Evolutionary conservation across 2,113 vertebrate genomes (phyloP).

Genomic region (Lipophrys pholis): DNA sequence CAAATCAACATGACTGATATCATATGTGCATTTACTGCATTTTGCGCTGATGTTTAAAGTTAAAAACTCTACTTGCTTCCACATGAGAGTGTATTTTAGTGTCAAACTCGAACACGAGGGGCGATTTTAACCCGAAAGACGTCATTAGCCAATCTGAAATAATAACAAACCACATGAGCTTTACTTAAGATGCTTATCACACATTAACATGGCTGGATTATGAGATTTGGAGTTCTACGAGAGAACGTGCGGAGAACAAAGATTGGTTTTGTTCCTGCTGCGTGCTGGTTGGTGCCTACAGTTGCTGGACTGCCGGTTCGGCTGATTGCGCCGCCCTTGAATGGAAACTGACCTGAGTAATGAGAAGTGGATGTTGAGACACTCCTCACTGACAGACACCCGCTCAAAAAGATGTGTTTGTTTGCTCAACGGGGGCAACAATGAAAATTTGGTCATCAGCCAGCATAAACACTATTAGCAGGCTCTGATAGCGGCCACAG

Average conservation of each 20-base stretch:
- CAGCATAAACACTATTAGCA: constrained; percentile 70
- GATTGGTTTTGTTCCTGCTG: constrained; percentile 20
- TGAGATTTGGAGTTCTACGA: background rate
- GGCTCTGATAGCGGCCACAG: constrained; percentile 62
- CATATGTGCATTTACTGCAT: too few relatives aligned
- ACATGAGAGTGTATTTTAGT: too few relatives aligned
- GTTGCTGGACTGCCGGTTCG: background rate
- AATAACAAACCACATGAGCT: background rate
- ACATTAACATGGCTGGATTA: constrained; percentile 19
- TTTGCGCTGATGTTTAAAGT: too few relatives aligned
- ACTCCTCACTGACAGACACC: constrained; percentile 51
- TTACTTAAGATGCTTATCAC: constrained; percentile 25
- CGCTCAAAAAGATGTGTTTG: constrained; percentile 57
- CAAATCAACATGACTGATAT: too few relatives aligned
- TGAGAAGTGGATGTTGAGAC: constrained; percentile 63
- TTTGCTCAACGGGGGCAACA: constrained; percentile 61
- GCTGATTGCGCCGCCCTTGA: background rate
- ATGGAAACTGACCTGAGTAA: constrained; percentile 54
- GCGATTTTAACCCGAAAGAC: constrained; percentile 1
- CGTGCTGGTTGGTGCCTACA: constrained; percentile 20
- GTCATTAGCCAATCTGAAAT: constrained; percentile 3
- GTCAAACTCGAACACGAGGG: too few relatives aligned
- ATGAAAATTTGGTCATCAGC: constrained; percentile 61
- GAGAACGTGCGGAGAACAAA: constrained; percentile 9
- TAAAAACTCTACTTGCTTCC: too few relatives aligned